Evolutionary conservation across 2,113 vertebrate genomes (phyloP), one percentile per base, ranked within the genome.

Genomic region (Scalopus aquaticus): DNA sequence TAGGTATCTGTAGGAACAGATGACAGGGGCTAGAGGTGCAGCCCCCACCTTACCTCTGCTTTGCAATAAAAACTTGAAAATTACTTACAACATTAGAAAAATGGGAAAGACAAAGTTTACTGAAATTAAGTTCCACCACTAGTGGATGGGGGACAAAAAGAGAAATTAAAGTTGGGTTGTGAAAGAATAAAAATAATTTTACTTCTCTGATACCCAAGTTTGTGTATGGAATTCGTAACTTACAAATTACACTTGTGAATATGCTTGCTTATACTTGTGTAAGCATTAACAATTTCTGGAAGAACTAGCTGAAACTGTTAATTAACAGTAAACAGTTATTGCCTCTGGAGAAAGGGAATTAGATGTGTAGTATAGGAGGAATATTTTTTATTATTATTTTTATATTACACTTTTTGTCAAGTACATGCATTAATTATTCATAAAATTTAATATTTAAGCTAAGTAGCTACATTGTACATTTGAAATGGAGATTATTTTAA

Each of bases 401-500:
- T 67, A 30, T 46, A 51, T 62, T 64, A n/a, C 62, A 67, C 6
- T 64, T 93, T 78, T 86, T 46, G 56, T 32, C n/a, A 80, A 80
- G 60, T 62, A 72, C 10, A 84, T 67, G 30, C 88, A 65, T 42
- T 80, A 80, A 86, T 49, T 88, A 79, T 84, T n/a, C 58, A 77
- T 93, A 1, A 88, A 84, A 90, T 81, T 32, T 91, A 82, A 51
- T 54, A 91, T 64, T 91, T 79, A 86, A 82, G 46, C 51, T 65
- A 30, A 79, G 22, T 37, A 76, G 10, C 17, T 22, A 88, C 7
- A 35, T 0, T 74, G 8, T 32, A 51, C 28, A 51, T 64, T 77
- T 35, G 46, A 94, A 44, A 83, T 4, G 60, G 32, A 39, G 17
- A 16, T 62, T 9, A 65, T 20, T 6, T 62, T 54, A 37, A 65